Conservation (phyloP, 2,797 vertebrate species). For the Sebastes kiyomatsui region DNA sequence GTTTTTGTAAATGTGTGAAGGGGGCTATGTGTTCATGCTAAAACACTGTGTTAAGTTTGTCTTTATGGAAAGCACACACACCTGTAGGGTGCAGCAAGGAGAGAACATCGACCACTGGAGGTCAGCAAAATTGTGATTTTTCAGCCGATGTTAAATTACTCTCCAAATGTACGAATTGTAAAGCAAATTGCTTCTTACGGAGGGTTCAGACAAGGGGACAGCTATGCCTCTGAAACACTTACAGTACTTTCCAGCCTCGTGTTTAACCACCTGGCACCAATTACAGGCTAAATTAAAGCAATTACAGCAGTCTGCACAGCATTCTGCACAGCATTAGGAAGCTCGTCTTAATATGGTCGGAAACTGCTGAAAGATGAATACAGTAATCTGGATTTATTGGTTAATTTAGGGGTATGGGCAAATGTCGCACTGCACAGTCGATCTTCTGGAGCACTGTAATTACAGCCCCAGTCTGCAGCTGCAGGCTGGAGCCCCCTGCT, state of each 20-base stretch:
- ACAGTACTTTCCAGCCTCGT: neutral
- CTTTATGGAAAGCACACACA: neutral
- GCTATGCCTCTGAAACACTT: conserved; percentile 19
- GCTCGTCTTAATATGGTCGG: conserved; percentile 47
- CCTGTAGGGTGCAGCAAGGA: neutral
- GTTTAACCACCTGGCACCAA: conserved; percentile 59
- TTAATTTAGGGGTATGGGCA: conserved; percentile 56
- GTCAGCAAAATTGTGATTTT: neutral
- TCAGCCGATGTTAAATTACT: neutral
- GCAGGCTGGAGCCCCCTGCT: conserved; percentile 17
- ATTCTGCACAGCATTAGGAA: conserved; percentile 46
- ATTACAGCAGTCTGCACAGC: conserved; percentile 45
- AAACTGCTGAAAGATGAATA: conserved; percentile 53
- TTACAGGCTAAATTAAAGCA: conserved; percentile 57
- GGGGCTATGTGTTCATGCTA: neutral
- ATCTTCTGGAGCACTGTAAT: conserved; percentile 47
- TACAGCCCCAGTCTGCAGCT: conserved; percentile 46
- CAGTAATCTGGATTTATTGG: conserved; percentile 61
- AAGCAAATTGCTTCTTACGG: neutral
- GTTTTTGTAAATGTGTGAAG: neutral
- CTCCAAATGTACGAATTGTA: neutral
- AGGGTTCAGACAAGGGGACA: neutral
- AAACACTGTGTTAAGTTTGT: neutral
- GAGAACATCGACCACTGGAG: neutral
- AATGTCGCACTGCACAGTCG: conserved; percentile 37